Evolutionary conservation across 2,888 invertebrate species (phyloP), one percentile per base, ranked within the genome.

Genomic region (Matsumyia berberina): DNA sequence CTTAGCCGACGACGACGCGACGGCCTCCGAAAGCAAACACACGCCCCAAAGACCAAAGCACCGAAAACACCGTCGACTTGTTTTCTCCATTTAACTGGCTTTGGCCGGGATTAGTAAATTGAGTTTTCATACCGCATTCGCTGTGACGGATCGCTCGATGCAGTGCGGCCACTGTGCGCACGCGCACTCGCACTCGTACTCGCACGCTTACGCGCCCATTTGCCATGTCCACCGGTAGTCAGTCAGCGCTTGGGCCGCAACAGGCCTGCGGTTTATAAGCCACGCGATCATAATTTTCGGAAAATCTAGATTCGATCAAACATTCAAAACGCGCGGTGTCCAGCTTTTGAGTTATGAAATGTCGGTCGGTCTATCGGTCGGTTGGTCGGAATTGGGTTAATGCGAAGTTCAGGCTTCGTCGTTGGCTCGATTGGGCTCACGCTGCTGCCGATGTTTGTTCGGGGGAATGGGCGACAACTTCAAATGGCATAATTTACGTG

Each of bases 31-130:
- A 62, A 79, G 55, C 31, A 57, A 62, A 58, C 51, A 53, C 42
- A 58, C 35, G 51, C 37, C 33, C 67, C 29, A 67, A 67, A 53
- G 39, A 39, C 77, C 64, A 44, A 31, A 74, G 35, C 60, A 44
- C 62, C 49, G 19, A 69, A 70, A 42, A 51, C 67, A 37, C 8
- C 69, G 79, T 74, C 74, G 79, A 80, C 74, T 85, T 85, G 85
- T 85, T 85, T 80, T 85, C 85, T 85, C 80, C 70, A 70, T 72
- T 80, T 76, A 79, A 80, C 74, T 60, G 74, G 76, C 74, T 85
- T 80, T 80, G 74, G 76, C 7, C 69, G 62, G 76, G 80, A 85
- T 85, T 80, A 85, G 66, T 85, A 85, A 85, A 85, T 85, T 85
- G 74, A 85, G 80, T 85, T 85, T 80, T 85, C 85, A 85, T 76